These are phyloP conservation scores for Oncorhynchus masou DNA, from an alignment of 2,113 vertebrate species.

Conservation along the genomic window DNA sequence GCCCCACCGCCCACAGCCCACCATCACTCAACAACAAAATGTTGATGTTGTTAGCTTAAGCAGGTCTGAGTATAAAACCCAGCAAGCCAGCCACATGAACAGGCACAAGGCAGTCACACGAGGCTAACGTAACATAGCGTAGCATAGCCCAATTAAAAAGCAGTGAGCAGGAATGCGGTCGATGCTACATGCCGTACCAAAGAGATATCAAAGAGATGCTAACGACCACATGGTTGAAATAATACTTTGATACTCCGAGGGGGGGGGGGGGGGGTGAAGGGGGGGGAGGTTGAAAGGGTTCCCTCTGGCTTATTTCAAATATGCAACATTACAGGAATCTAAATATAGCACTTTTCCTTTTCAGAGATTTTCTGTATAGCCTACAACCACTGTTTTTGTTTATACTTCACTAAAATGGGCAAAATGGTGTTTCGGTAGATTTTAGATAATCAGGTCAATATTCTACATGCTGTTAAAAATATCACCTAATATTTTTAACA, in stretches of 20 bases:
- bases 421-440: no score
- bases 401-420: no score
- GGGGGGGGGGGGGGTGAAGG: no score
- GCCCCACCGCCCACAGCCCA: background rate
- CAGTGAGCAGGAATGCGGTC: background rate
- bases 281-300: background rate
- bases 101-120: background rate
- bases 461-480: no score
- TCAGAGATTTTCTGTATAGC: no score
- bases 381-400: no score
- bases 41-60: background rate
- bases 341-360: background rate
- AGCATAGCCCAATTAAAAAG: background rate
- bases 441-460: no score
- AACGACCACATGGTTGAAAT: background rate
- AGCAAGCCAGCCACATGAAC: background rate
- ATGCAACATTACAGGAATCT: slow-evolving; percentile 3
- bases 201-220: background rate
- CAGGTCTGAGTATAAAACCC: background rate
- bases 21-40: background rate
- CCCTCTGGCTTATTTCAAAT: slow-evolving; percentile 1
- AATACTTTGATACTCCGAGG: background rate
- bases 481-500: no score
- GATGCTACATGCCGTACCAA: background rate
- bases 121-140: background rate